Evolutionary conservation across 2,888 invertebrate genomes (phyloP), one percentile per base, ranked within the genome.

Genomic region (Lissonota sp.): DNA sequence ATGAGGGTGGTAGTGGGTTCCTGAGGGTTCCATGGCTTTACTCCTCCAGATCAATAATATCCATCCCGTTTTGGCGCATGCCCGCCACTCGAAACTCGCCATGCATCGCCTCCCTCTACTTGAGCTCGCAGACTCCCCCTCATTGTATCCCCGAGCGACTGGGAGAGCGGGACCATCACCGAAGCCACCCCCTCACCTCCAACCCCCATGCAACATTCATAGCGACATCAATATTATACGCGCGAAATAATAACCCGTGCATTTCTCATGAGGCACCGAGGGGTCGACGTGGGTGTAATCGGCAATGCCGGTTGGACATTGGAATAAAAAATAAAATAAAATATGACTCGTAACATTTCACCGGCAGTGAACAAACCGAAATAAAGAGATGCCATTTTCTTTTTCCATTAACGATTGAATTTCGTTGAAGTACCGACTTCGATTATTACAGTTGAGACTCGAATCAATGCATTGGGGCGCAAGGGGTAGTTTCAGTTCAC

Each of bases 211-310:
- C 91, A 91, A 90, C 91, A 92, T 91, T 92, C 91, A 92, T 91
- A 89, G 87, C 88, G 88, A 88, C 91, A 92, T 92, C 89, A 91
- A 91, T 91, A 92, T 92, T 92, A 91, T 90, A 91, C 91, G 91
- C 91, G 90, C 88, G 88, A 91, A 91, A 92, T 92, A 92, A 92
- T 91, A 92, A 91, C 91, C 88, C 87, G 90, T 89, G 90, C 91
- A 91, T 91, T 91, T 90, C 89, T 92, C 90, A 91, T 88, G 26
- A 37, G 57, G 26, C 26, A 58, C 10, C 6, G 51, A 12, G 12
- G 5, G 16, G 39, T 58, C 40, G 37, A 40, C 40, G 60, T 60
- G 60, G 40, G 26, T 39, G 10, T 40, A 60, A 60, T 60, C 60
- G 40, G 60, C 5, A 60, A 60, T 60, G 60, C 73, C 53, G 12